phyloP scores from a whole-genome alignment of 2,113 vertebrate species.

The Variabilichromis moorii region DNA sequence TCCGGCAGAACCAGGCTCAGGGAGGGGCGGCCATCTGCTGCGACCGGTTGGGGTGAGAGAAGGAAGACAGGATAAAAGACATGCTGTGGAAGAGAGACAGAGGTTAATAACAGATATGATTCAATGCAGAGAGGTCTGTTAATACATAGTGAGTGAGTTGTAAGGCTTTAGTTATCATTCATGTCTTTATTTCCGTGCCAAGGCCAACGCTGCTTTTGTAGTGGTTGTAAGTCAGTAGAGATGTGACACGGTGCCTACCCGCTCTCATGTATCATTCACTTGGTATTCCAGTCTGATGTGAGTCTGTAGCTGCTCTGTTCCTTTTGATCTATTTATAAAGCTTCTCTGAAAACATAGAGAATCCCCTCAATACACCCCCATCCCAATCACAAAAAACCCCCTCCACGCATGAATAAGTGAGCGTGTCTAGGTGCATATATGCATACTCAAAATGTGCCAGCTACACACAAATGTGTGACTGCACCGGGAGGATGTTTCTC shows the following conservation, averaged over 20 bases:
- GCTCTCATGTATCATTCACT: constrained; percentile 6
- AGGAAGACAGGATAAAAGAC: not conserved
- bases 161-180: not conserved
- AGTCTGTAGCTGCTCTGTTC: constrained; percentile 12
- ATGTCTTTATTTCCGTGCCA: not conserved
- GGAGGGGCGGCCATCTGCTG: not conserved
- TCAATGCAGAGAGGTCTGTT: not conserved
- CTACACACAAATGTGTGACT: not conserved
- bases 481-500: not conserved
- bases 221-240: constrained; percentile 1
- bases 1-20: rapidly evolving
- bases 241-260: not conserved
- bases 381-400: not conserved
- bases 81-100: not conserved
- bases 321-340: constrained; percentile 60
- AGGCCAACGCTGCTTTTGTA: not conserved
- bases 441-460: not conserved
- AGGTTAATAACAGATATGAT: rapidly evolving
- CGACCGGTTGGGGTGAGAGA: rapidly evolving
- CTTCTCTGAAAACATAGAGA: constrained; percentile 27
- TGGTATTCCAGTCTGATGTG: constrained; percentile 37
- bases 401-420: constrained; percentile 10
- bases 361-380: constrained; percentile 1
- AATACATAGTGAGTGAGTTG: rapidly evolving
- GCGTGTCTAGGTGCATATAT: not conserved